A percentile compares a stretch with the other conserved stretches of the same genome.
Conservation (phyloP, 1,140 invertebrate genomes). For the Neodiprion pinetum region DNA sequence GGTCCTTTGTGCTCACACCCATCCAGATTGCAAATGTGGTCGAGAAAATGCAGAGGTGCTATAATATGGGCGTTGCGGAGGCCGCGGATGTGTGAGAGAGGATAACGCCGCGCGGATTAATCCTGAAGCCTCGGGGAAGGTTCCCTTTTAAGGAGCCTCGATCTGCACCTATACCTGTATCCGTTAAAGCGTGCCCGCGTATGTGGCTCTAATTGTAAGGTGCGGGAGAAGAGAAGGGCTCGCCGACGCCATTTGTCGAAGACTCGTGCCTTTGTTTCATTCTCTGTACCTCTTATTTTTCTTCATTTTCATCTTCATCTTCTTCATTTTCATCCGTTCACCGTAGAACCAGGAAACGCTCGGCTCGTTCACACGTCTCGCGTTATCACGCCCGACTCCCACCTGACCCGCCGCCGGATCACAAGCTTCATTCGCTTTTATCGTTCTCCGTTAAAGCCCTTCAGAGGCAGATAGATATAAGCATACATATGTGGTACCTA, state of each 20-base stretch:
- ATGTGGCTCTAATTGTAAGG: background rate
- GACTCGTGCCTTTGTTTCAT: background rate
- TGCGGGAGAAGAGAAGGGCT: background rate
- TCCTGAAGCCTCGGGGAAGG: background rate
- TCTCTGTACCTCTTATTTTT: background rate
- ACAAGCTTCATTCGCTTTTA: no score
- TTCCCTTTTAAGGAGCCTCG: background rate
- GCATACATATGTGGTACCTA: no score
- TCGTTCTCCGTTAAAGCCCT: no score
- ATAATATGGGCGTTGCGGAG: background rate
- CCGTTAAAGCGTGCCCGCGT: background rate
- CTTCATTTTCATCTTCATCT: no score
- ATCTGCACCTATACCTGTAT: background rate
- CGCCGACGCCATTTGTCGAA: background rate
- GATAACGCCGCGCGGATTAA: background rate
- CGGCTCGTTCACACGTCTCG: no score
- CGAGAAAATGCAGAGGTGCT: background rate
- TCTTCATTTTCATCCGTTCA: no score
- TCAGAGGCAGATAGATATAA: no score
- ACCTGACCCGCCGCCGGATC: no score
- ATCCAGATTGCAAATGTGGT: background rate
- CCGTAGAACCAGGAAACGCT: no score
- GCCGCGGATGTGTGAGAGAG: background rate
- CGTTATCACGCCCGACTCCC: no score
- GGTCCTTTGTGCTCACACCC: background rate